Evolutionary conservation across 2,888 invertebrate genomes (phyloP), one percentile per base, ranked within the genome.

Genomic region (Marronus borbonicus): DNA sequence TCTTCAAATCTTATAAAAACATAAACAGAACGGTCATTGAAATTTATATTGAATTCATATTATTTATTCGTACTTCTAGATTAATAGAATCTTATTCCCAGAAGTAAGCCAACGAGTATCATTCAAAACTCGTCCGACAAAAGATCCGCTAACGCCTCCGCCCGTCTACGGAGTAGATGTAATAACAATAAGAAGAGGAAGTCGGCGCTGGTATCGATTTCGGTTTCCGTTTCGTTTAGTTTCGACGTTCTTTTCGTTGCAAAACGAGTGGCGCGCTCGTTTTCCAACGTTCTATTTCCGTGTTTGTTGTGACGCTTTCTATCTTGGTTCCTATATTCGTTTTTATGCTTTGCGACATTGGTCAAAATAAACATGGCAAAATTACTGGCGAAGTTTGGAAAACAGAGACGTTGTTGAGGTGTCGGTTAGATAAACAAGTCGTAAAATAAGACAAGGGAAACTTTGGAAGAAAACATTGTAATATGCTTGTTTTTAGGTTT

Each of bases 141-240:
- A 20, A 55, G 20, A 20, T 55, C 20, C 55, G 10, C 20, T 20
- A 55, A 2, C 17, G 55, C 55, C n/a, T 55, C 55, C 20, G 55
- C 55, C 55, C 8, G 55, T 17, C 55, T 4, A 55, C 55, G 55
- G 20, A 55, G 17, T 55, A 55, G 8, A 20, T 20, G n/a, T 20
- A 55, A 55, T 55, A 55, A 55, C n/a, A 55, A 55, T 17, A 44
- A 20, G 14, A 17, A 52, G 14, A 52, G 52, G 52, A 52, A 52
- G 52, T 14, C 55, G 44, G 55, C 55, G 7, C 10, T 20, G 20
- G 55, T 55, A 55, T 55, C 55, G 55, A 55, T 55, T 55, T 55
- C 55, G 20, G 55, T 55, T 55, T 20, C 55, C 20, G n/a, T 55
- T 55, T 55, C 55, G 20, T 55, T 55, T 55, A 55, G 55, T 55